Conservation (phyloP, 2,888 invertebrate species). For the Tuta absoluta region DNA sequence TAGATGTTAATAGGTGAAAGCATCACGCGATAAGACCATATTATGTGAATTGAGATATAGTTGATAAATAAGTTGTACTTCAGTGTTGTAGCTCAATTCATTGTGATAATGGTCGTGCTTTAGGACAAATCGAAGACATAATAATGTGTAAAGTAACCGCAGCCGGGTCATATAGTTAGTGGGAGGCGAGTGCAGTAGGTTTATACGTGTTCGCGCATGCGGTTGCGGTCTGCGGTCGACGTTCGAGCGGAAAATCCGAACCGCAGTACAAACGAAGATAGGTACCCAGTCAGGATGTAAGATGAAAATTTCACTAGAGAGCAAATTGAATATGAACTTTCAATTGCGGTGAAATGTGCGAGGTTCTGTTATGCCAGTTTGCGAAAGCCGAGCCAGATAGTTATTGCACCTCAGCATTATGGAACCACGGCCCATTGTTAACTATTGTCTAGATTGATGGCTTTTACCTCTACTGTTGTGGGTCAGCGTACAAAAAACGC, state of each 20-base stretch:
- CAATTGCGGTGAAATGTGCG: constrained; percentile 53
- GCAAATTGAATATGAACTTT: constrained; percentile 67
- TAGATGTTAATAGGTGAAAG: no score
- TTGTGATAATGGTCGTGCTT: no score
- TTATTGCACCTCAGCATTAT: constrained; percentile 16
- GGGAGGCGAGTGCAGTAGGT: constrained; percentile 37
- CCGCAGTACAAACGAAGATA: constrained; percentile 29
- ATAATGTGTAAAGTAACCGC: constrained; percentile 10
- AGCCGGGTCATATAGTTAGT: constrained; percentile 34
- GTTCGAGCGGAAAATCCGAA: constrained; percentile 32
- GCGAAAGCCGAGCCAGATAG: constrained; percentile 23
- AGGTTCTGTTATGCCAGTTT: constrained; percentile 37
- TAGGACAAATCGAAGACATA: not conserved
- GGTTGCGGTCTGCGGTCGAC: constrained; percentile 51
- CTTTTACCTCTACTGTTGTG: constrained; percentile 6
- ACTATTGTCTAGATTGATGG: constrained; percentile 17
- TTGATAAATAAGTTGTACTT: no score
- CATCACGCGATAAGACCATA: no score
- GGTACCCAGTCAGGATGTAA: constrained; percentile 30
- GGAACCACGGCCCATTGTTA: not conserved
- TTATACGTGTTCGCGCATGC: constrained; percentile 45
- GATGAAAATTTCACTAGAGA: constrained; percentile 55
- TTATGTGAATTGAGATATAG: no score
- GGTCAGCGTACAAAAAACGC: constrained; percentile 1
- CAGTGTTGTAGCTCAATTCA: no score